phyloP scores from a whole-genome alignment of 2,888 invertebrate species.

The Eupithecia insigniata region DNA sequence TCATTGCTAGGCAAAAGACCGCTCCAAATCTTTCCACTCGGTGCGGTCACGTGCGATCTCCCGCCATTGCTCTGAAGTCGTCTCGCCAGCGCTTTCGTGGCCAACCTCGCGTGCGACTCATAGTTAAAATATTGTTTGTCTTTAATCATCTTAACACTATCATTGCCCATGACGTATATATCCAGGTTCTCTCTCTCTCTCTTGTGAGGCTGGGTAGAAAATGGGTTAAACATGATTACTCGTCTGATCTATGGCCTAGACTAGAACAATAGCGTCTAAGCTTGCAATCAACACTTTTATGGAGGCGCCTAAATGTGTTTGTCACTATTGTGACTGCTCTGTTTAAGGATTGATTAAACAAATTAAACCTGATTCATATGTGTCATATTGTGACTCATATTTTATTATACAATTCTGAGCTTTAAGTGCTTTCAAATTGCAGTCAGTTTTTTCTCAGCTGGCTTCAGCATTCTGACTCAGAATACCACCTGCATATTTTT shows the following conservation, averaged over 20 bases:
- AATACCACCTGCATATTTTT: no score
- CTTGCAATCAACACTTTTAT: slow-evolving; percentile 76
- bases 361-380: slow-evolving; percentile 55
- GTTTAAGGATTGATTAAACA: slow-evolving; percentile 53
- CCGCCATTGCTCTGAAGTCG: no score
- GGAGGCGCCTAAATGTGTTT: slow-evolving; percentile 70
- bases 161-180: no score
- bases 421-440: neutral
- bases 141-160: no score
- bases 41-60: no score
- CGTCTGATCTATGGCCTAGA: slow-evolving; percentile 41
- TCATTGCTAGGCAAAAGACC: no score
- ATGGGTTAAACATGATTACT: neutral
- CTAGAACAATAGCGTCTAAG: slow-evolving; percentile 57
- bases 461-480: neutral
- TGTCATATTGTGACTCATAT: slow-evolving; percentile 41
- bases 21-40: no score
- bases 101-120: no score
- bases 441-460: neutral
- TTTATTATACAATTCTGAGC: neutral
- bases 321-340: slow-evolving; percentile 56
- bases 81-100: no score
- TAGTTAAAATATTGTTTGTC: no score
- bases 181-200: no score
- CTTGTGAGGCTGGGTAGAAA: no score